Percentiles rank a stretch among this genome's conserved stretches.
phyloP scores from a whole-genome alignment of 2,113 vertebrate genomes.

The Carassius gibelio region DNA sequence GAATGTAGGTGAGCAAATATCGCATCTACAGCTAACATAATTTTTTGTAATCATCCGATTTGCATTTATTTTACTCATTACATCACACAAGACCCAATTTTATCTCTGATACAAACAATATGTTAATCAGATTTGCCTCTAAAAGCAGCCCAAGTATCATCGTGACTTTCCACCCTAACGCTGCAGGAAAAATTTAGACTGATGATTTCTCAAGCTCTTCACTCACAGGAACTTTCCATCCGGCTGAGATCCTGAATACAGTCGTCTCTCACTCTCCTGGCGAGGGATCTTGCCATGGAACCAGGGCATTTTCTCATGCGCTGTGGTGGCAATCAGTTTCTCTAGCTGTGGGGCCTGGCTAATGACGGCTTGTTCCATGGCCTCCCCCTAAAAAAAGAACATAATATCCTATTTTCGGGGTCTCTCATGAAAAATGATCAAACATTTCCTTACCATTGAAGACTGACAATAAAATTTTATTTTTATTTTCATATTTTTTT shows the following conservation, averaged over 20 bases:
- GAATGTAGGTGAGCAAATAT: not conserved
- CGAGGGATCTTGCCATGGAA: constrained; percentile 83
- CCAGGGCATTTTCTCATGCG: constrained; percentile 94
- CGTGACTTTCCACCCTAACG: not conserved
- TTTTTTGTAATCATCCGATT: not conserved
- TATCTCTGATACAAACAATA: not conserved
- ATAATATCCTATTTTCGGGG: not conserved
- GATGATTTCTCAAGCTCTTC: not conserved
- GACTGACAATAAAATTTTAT: not conserved
- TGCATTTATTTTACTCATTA: not conserved
- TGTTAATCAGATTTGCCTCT: not conserved
- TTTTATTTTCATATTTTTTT: no score
- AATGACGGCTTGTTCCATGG: constrained; percentile 93
- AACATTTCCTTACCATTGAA: not conserved
- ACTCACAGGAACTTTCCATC: constrained; percentile 96
- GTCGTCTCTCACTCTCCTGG: constrained; percentile 84
- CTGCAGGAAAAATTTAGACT: not conserved
- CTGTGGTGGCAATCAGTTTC: constrained; percentile 92
- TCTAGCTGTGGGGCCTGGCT: constrained; percentile 95
- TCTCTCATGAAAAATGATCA: not conserved
- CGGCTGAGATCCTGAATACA: constrained; percentile 85
- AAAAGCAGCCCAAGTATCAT: constrained; percentile 1
- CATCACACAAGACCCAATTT: not conserved
- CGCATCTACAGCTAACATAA: not conserved
- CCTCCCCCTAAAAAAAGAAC: constrained; percentile 80